A percentile compares a stretch with the other conserved stretches of the same genome.
These are phyloP conservation scores for Heliconius erato DNA, from an alignment of 2,888 invertebrate species.

Conservation along the genomic window DNA sequence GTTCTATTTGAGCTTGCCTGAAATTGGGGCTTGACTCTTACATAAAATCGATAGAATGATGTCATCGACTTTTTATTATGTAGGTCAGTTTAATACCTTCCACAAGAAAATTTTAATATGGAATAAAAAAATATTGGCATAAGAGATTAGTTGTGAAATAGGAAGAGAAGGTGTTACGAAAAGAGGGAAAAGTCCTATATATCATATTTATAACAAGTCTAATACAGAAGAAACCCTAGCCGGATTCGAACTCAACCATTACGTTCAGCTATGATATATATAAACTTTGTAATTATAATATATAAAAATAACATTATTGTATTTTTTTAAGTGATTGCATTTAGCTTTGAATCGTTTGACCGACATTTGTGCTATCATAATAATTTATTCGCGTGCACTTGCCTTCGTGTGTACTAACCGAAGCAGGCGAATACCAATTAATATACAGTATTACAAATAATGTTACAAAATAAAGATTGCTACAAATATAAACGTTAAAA, in stretches of 20 bases:
- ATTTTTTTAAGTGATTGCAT: background rate
- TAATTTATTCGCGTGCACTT: slow-evolving; percentile 21
- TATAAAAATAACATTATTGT: too few relatives aligned
- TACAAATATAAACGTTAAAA: background rate
- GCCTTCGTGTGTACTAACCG: background rate
- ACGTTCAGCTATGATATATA: too few relatives aligned
- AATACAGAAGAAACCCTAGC: too few relatives aligned
- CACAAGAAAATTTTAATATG: background rate
- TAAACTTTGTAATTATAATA: too few relatives aligned
- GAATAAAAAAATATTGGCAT: too few relatives aligned
- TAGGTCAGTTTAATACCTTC: background rate
- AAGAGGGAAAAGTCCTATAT: too few relatives aligned
- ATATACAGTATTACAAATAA: slow-evolving; percentile 5
- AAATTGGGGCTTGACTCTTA: background rate
- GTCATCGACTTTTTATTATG: slow-evolving; percentile 16
- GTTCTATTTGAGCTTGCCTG: background rate
- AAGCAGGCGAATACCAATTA: background rate
- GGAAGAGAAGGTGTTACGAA: too few relatives aligned
- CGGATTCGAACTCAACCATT: too few relatives aligned
- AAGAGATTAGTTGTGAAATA: too few relatives aligned
- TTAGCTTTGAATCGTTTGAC: background rate
- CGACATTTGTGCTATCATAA: slow-evolving; percentile 17
- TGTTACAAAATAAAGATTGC: background rate
- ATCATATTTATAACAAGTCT: too few relatives aligned
- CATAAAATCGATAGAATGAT: slow-evolving; percentile 20